These are phyloP conservation scores for Gobius niger DNA, from an alignment of 2,113 vertebrate genomes.

Conservation along the genomic window DNA sequence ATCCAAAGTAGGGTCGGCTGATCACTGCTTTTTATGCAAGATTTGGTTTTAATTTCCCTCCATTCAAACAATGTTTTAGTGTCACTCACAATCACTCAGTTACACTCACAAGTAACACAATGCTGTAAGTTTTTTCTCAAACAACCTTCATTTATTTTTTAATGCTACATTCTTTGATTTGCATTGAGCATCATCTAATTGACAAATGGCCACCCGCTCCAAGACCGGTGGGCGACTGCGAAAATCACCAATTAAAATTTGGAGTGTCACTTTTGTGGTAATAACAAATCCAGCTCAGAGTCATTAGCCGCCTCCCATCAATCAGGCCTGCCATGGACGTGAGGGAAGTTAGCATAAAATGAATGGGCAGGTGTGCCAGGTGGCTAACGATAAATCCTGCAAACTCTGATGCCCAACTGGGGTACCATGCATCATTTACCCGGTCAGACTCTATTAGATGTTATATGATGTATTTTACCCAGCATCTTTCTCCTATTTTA, in stretches of 20 bases:
- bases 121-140: neutral
- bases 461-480: constrained; percentile 23
- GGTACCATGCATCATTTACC: constrained; percentile 68
- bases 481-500: constrained; percentile 22
- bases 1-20: constrained; percentile 57
- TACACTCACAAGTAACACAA: neutral
- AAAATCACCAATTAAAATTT: constrained; percentile 30
- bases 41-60: constrained; percentile 18
- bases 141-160: neutral
- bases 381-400: constrained; percentile 59
- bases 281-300: constrained; percentile 52
- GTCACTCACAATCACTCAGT: constrained; percentile 14
- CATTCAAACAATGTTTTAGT: constrained; percentile 19
- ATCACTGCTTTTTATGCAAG: constrained; percentile 47
- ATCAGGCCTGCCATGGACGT: constrained; percentile 57
- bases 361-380: constrained; percentile 48
- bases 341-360: constrained; percentile 67
- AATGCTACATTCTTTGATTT: neutral
- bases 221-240: constrained; percentile 23
- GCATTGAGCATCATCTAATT: constrained; percentile 4
- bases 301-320: constrained; percentile 65
- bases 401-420: constrained; percentile 43
- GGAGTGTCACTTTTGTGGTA: constrained; percentile 20
- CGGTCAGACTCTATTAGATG: constrained; percentile 61
- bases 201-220: constrained; percentile 33